Evolutionary conservation across 2,797 vertebrate genomes (phyloP), one percentile per base, ranked within the genome.

Genomic region (Enteromius viviparus): DNA sequence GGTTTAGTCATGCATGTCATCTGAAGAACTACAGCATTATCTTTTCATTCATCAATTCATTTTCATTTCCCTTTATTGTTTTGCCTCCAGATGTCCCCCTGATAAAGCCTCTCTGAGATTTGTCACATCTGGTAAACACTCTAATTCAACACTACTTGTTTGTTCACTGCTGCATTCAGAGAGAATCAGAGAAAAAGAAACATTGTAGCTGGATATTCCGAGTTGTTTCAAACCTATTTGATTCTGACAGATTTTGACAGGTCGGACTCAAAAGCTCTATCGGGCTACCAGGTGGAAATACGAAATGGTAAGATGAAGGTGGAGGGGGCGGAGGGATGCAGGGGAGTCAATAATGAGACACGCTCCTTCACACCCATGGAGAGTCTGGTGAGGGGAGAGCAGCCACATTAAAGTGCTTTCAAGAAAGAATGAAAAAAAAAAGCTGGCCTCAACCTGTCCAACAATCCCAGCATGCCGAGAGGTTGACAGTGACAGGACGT

Each of bases 401-500:
- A 87, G 32, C 49, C 65, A 84, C 70, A 69, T 66, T 66, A 85
- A 84, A 80, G 85, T 72, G 83, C 89, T 91, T 76, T 89, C 89
- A 93, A 88, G 74, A 87, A 88, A 83, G 58, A 80, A 87, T 89
- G 11, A 11, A 58, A 42, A 62, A 42, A 62, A 65, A 40, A 86
- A 87, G 86, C 90, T 90, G 91, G 87, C 88, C 88, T 84, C 65
- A 86, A 88, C 88, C 85, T 84, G 78, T 89, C 80, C 85, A 91
- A 88, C 88, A 87, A 88, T 90, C 86, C 79, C 85, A 87, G 88
- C 89, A 91, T 90, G 86, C 90, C 83, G 88, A 92, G 92, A 90
- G 93, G 91, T 92, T 89, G 83, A 89, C 89, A 93, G 91, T 91
- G 93, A 94, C 93, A 94, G 92, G 89, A 87, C 89, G 89, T 93